A percentile compares a stretch with the other conserved stretches of the same genome.
Evolutionary conservation across 2,113 vertebrate genomes (phyloP).

Genomic region (Elephantulus edwardii): DNA sequence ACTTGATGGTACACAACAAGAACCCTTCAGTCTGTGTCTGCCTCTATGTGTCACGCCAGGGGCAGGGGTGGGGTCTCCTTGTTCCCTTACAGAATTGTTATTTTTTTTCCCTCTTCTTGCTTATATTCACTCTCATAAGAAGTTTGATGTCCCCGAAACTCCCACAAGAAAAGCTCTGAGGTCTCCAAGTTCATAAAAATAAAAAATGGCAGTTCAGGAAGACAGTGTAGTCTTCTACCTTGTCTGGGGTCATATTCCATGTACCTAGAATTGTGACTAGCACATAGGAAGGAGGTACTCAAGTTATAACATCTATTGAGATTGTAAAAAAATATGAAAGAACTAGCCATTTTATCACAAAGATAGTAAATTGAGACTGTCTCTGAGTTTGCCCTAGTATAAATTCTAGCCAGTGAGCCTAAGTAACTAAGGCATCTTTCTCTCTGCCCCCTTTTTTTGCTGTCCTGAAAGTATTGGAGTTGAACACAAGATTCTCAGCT

Average conservation of each 20-base stretch:
- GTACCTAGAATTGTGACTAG: neutral
- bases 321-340: neutral
- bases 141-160: neutral
- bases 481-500: neutral
- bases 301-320: neutral
- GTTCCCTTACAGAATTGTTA: neutral
- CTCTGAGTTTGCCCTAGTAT: neutral
- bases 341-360: neutral
- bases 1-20: too few species aligned
- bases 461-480: neutral
- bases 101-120: neutral
- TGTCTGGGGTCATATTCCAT: neutral
- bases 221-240: neutral
- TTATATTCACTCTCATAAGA: neutral
- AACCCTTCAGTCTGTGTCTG: too few species aligned
- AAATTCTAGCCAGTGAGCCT: neutral
- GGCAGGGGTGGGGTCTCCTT: too few species aligned
- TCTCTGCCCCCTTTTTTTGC: neutral
- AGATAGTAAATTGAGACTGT: neutral
- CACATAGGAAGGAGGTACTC: neutral
- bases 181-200: neutral
- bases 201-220: neutral
- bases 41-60: neutral
- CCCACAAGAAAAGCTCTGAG: neutral
- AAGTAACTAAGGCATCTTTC: neutral